Evolutionary conservation across 2,797 vertebrate species (phyloP), one percentile per base, ranked within the genome.

Genomic region (Astyanax mexicanus): DNA sequence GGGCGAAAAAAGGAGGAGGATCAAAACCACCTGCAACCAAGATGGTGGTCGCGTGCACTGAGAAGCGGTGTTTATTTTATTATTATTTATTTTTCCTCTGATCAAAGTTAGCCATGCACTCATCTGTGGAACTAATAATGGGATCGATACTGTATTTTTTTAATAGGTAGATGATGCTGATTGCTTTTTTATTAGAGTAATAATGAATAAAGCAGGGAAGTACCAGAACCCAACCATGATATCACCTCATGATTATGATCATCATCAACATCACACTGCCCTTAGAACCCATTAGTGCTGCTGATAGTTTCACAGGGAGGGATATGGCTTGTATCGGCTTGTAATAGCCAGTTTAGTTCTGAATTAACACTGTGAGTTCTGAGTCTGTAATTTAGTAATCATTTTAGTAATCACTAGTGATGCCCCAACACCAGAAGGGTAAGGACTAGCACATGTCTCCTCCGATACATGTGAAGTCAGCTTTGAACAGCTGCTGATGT

Each of bases 11-110:
- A n/a, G n/a, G n/a, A n/a, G n/a, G n/a, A 69, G 23, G 86, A 83
- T 86, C 86, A 88, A 85, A 89, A 88, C 52, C 91, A 92, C 90
- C 92, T 91, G 90, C 91, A 90, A 90, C 89, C 92, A 94, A 94
- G 86, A 94, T 94, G 93, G 93, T 91, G 93, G 93, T 90, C 87
- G 83, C 83, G 86, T n/a, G n/a, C n/a, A n/a, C 89, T 81, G 80
- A 86, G 80, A 84, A 79, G 75, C 80, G 79, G 27, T 66, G 79
- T 42, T 60, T 57, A 2, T n/a, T n/a, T n/a, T n/a, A n/a, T n/a
- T n/a, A n/a, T n/a, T n/a, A n/a, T n/a, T n/a, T n/a, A n/a, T 13
- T 27, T 40, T 19, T n/a, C 62, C 54, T 66, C 42, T 71, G 38
- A 32, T 72, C 61, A 61, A 74, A 52, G 74, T 60, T 57, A 38